Conservation (phyloP, 2,888 invertebrate species). For the Harpagoxenus sublaevis region DNA sequence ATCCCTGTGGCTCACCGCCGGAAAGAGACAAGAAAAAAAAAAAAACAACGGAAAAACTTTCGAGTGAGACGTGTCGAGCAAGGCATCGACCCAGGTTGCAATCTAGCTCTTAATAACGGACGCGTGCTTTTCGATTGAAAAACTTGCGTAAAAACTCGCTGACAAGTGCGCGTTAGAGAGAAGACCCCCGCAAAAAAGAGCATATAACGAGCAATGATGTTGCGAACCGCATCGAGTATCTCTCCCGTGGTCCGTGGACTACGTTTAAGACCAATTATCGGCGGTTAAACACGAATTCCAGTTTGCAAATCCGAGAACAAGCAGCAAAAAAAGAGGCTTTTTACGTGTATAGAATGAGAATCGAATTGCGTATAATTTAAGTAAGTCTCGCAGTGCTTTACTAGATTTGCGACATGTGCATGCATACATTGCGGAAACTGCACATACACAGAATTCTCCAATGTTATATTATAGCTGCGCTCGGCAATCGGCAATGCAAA, state of each 20-base stretch:
- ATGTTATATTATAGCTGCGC: not conserved
- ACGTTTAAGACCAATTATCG: constrained; percentile 31
- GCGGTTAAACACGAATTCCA: constrained; percentile 1
- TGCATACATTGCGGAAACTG: not conserved
- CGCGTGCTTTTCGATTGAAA: constrained; percentile 63
- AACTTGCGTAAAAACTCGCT: constrained; percentile 69
- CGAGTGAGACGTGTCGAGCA: constrained; percentile 5
- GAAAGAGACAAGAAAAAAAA: constrained; percentile 9
- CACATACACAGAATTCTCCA: not conserved
- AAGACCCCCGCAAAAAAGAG: constrained; percentile 55
- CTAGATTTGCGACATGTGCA: not conserved
- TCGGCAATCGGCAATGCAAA: no score
- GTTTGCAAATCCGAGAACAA: not conserved
- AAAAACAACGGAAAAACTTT: constrained; percentile 46
- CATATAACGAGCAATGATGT: constrained; percentile 63
- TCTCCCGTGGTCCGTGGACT: not conserved
- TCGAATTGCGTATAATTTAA: not conserved
- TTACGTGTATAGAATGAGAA: not conserved
- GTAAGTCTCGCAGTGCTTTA: not conserved
- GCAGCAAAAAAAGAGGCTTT: not conserved
- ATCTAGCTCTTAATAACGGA: constrained; percentile 47
- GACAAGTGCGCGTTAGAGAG: constrained; percentile 63
- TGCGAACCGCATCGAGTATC: constrained; percentile 35
- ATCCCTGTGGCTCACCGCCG: constrained; percentile 61
- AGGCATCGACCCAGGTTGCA: constrained; percentile 2